Conservation (phyloP, 2,797 vertebrate species). For the Synanceia verrucosa region DNA sequence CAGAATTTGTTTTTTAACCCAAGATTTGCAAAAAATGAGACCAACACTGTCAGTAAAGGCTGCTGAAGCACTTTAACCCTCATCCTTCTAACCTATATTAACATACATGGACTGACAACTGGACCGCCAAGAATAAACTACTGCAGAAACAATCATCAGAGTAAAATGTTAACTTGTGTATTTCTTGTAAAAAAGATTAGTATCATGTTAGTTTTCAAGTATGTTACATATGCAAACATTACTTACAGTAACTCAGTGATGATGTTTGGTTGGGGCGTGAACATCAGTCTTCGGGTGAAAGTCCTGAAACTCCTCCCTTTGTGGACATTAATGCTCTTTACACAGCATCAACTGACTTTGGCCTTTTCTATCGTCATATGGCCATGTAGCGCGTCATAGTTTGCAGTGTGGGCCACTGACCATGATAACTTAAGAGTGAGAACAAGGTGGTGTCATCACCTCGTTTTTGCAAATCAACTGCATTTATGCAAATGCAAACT, state of each 20-base stretch:
- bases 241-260: neutral
- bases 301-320: no score
- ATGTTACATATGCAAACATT: no score
- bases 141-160: no score
- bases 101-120: no score
- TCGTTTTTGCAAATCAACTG: no score
- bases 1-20: neutral
- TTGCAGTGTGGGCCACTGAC: neutral
- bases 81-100: no score
- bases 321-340: neutral
- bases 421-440: neutral
- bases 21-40: neutral
- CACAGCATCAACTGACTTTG: neutral
- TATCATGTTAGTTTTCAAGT: no score
- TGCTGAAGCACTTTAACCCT: neutral
- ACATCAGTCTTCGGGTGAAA: no score
- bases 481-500: neutral
- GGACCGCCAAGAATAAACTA: no score
- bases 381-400: neutral
- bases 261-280: neutral
- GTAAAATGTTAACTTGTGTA: no score
- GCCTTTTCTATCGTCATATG: neutral
- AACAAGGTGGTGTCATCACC: no score
- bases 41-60: neutral
- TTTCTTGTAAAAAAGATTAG: no score